Evolutionary conservation across 2,113 vertebrate species (phyloP), one percentile per base, ranked within the genome.

Genomic region (Bostrychus sinensis): DNA sequence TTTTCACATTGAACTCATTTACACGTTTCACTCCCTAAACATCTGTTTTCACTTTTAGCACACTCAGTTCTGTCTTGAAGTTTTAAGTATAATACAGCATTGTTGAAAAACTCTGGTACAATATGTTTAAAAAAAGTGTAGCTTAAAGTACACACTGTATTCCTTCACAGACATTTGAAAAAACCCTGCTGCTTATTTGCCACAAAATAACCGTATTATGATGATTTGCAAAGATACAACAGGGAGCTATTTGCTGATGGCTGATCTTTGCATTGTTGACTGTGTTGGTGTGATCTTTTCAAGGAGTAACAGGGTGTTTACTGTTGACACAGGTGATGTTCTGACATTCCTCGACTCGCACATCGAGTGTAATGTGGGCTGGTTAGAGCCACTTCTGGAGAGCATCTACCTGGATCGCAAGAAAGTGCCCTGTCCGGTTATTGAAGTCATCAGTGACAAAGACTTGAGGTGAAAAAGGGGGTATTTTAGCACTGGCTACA

Each of bases 341-440:
- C 86, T 99, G 72, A 98, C 97, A 0, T 99, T 99, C 87, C 90
- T 99, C 28, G 97, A 99, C 88, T 99, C 97, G 0, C 97, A 99
- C 0, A 75, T 98, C 56, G 97, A 99, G 80, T 98, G 97, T 72
- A 98, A 98, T 0, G 91, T 99, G 66, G 97, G 97, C 4, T 99
- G 97, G 97, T 83, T 99, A 88, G 96, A 99, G 86, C 97, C 97
- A 0, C 94, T 99, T 64, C 75, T 99, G 72, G 95, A 97, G 77
- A 92, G 94, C 77, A 76, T 99, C 55, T 93, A 89, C 30, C 68
- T 92, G 83, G 93, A 91, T 83, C 93, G 86, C 7, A 83, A 82
- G 78, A 98, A 95, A 85, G 97, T 99, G 0, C 91, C 94, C 41
- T 99, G 97, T 56, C 97, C 97, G 0, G 97, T 98, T 53, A 99